Evolutionary conservation across 2,797 vertebrate species (phyloP).

Genomic region (Arctocebus calabarensis): DNA sequence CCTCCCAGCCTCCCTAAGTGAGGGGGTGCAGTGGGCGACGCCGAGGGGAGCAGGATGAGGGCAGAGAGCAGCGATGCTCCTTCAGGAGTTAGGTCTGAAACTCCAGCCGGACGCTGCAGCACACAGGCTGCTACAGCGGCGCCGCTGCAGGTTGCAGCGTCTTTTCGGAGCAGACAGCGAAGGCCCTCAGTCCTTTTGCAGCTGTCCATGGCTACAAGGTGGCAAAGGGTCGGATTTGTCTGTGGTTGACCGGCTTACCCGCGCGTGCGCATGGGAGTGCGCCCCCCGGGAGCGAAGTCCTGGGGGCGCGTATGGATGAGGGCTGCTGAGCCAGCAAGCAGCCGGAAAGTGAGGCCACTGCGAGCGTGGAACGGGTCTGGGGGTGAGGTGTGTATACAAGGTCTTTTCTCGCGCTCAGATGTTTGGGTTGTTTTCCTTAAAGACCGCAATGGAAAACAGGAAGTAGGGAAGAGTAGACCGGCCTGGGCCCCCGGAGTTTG

Average conservation of each 20-base stretch:
- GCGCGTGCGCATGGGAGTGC: background rate
- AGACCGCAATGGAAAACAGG: background rate
- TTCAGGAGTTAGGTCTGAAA: slow-evolving; percentile 27
- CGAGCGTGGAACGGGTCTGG: background rate
- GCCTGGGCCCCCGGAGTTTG: background rate
- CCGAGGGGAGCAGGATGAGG: background rate
- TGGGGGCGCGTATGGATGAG: background rate
- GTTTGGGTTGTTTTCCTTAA: background rate
- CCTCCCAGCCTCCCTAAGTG: background rate
- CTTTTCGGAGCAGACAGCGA: background rate
- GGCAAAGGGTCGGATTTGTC: slow-evolving; percentile 23
- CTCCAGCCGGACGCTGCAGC: slow-evolving; percentile 65
- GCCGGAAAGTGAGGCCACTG: background rate
- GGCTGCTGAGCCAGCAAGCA: background rate
- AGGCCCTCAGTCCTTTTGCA: slow-evolving; percentile 33
- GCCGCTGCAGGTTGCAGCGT: background rate
- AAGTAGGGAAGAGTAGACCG: background rate
- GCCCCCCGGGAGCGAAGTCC: background rate
- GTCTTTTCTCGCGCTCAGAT: background rate
- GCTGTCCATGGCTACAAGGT: slow-evolving; percentile 52
- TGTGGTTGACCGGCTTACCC: background rate
- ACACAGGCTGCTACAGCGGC: slow-evolving; percentile 34
- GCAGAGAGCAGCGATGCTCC: background rate
- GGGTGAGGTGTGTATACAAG: background rate
- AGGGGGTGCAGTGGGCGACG: background rate